phyloP scores from a whole-genome alignment of 2,113 vertebrate species.

The Paradisaea rubra region DNA sequence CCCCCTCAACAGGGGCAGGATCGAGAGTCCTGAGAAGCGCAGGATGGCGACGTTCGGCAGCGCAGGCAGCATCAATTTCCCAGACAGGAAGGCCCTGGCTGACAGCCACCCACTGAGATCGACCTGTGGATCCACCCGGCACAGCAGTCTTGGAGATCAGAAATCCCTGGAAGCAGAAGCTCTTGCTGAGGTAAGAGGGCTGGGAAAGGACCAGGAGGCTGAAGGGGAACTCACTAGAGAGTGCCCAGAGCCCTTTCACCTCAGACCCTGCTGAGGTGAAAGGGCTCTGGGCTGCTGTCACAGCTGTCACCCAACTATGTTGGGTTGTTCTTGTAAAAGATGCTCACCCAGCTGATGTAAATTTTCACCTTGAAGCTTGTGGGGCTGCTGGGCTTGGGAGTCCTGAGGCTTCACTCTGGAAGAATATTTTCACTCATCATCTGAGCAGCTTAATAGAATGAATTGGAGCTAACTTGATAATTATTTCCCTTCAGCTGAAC shows the following conservation, averaged over 20 bases:
- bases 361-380: not conserved
- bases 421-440: not conserved
- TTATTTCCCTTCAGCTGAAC: not conserved
- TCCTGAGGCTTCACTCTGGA: not conserved
- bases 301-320: not conserved
- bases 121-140: slow-evolving; percentile 85
- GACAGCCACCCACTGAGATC: slow-evolving; percentile 87
- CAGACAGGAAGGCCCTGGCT: slow-evolving; percentile 85
- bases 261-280: not conserved
- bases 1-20: slow-evolving; percentile 79
- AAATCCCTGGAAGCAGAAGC: slow-evolving; percentile 95
- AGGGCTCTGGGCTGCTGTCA: not conserved
- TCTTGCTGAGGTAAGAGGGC: slow-evolving; percentile 85
- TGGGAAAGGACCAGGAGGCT: not conserved
- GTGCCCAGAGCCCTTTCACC: not conserved
- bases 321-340: not conserved
- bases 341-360: not conserved
- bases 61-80: slow-evolving; percentile 91
- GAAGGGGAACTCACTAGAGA: not conserved
- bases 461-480: not conserved
- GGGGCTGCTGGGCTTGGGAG: not conserved
- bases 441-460: not conserved
- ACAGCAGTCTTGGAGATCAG: slow-evolving; percentile 97
- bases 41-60: slow-evolving; percentile 94
- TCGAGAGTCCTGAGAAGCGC: slow-evolving; percentile 94